Evolutionary conservation across 2,888 invertebrate species (phyloP), one percentile per base, ranked within the genome.

Genomic region (Panopea generosa): DNA sequence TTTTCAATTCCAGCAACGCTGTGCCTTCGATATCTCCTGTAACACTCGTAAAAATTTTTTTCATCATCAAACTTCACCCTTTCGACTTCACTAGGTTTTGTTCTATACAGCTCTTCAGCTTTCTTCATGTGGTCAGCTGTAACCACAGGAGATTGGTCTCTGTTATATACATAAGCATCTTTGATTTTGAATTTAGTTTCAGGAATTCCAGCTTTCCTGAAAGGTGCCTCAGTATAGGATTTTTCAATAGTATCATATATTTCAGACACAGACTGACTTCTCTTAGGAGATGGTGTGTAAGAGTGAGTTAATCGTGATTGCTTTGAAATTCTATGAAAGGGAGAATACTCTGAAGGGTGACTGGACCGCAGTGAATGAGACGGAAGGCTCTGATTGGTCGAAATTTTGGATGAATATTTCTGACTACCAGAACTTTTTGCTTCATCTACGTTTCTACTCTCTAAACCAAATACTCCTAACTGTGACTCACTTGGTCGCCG

Each of bases 401-500:
- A 22, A 14, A 6, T 26, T 33, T 40, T 20, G 7, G 62, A 50
- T 20, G 57, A 43, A 50, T 63, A 40, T 45, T 47, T 62, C 33
- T 53, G 47, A 50, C 57, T 68, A 47, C 59, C 24, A 29, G 55
- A 26, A 26, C 29, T 59, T 22, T 57, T 57, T 57, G 27, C 53
- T 33, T 33, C 6, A 24, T 56, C 59, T 66, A 66, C 16, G 9
- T 29, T 38, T 43, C 66, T 70, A 71, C 65, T 65, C 22, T 68
- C 71, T 77, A 72, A 45, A 49, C 24, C 47, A 57, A 49, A 56
- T 22, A 50, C 20, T 33, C 67, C 68, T 65, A 72, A 50, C 55
- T 70, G 60, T 66, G 71, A 86, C 89, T 87, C 77, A 90, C 89
- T 84, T 84, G 89, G 89, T 63, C 84, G 79, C 56, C 88, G 83